Base-by-base conservation (phyloP, 1,140 invertebrate genomes). In the Formica selysi region DNA sequence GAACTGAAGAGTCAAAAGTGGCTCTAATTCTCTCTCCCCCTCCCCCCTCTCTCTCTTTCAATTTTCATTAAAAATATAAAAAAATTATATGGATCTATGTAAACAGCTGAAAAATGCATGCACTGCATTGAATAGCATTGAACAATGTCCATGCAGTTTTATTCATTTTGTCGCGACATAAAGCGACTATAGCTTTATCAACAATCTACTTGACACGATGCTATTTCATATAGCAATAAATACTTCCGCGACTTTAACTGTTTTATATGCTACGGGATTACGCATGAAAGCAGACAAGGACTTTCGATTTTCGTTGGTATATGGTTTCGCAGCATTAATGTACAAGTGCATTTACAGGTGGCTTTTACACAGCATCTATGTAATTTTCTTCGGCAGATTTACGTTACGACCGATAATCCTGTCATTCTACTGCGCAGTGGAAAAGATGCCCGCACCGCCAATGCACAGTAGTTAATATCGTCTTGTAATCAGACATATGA, bases 381-480 rank as follows among this genome's bases (percentile, higher is more conserved):
- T 48, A 73, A 73, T 83, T 83, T 61, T 73, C 68, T 44, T 48
- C 0, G 26, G 8, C 36, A 41, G 54, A 61, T 61, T 73, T 51
- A 32, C 10, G 3, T 59, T 83, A 44, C 41, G 54, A 61, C 51
- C 38, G 54, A 73, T 44, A 54, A 73, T 61, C 11, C 26, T 13
- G 26, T 70, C 11, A 10, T 44, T 32, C 19, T 44, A 26, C 32
- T 38, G 54, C 38, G 29, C 54, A 44, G 51, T 59, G 54, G 29
- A 73, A 83, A 78, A 61, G 10, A 57, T 51, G 67, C 6, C 22
- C 22, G 51, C 51, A 6, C 5, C 65, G 29, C 44, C 62, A 44
- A 68, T 36, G 22, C 11, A 13, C 44, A 62, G 79, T 83, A 83
- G 79, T 73, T 71, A 59, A 26, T 83, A 16, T 13, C 68, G 41